Base-by-base conservation (phyloP, 2,888 invertebrate species). In the Luffia ferchaultella region DNA sequence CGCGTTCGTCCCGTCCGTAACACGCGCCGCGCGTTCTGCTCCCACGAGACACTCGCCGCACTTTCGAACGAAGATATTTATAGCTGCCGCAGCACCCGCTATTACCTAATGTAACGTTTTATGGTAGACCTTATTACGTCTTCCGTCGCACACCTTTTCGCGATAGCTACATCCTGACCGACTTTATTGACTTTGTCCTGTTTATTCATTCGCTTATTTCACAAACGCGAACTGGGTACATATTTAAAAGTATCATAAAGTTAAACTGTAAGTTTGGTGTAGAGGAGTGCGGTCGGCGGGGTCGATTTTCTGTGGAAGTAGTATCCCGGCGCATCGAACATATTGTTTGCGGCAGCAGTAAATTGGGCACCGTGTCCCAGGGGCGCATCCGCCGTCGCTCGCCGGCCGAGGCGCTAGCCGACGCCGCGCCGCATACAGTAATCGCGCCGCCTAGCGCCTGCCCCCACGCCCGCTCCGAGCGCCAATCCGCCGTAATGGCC, bases 71-170 rank as follows among this genome's bases (percentile, higher is more conserved):
- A 73, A 76, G 76, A 83, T 83, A 83, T 83, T 83, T 83, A 83
- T 82, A 76, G 80, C 78, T 73, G 76, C 71, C 76, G 77, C 77
- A 77, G 77, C 78, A 80, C 78, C 80, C 76, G 76, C 79, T 76
- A 73, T 78, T 80, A 80, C 80, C 80, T 82, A 80, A 82, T 80
- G 80, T 79, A 73, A 80, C 82, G 68, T 80, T 83, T 83, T 83
- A 83, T 79, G 82, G 77, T 77, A 62, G 72, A 76, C 78, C 82
- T 82, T 82, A 82, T 83, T 83, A 80, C 80, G 76, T 73, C 70
- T 68, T 67, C 71, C 68, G 66, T 67, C 64, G 68, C 66, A 65
- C 64, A 65, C 67, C 68, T 68, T 67, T 66, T 64, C 62, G 65
- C 68, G 62, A 63, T 63, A 63, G 60, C 62, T 60, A 59, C 62